Evolutionary conservation across 2,113 vertebrate species (phyloP), one percentile per base, ranked within the genome.

Genomic region (Semicossyphus pulcher): DNA sequence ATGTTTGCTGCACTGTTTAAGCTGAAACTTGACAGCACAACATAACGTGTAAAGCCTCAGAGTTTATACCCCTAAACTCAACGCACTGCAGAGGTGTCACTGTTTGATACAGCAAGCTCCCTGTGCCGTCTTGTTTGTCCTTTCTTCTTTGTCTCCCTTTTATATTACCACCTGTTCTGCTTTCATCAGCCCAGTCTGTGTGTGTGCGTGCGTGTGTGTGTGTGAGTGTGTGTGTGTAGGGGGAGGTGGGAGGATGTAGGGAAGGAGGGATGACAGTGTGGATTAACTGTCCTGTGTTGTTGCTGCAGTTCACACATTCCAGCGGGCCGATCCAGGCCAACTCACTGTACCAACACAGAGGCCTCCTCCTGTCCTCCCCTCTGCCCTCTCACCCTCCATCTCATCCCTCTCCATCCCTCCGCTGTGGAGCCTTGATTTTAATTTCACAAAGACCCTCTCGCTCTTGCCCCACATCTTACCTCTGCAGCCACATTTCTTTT

Each of bases 221-320:
- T n/a, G 73, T 18, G 20, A 49, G 58, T 47, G 71, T 41, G 34
- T 2, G 56, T 34, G 14, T 44, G 7, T n/a, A n/a, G 41, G 41
- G 16, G 41, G 4, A 42, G 14, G 7, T 28, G 39, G 56, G 9
- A 8, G 47, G 80, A 45, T 51, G 78, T 67, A 60, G 48, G 31
- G 72, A 76, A 58, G 80, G 65, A 70, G 41, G 72, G 52, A 58
- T 54, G 78, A 72, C 71, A 56, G 79, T 67, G 58, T 81, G 89
- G 93, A 92, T 93, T 93, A 92, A 90, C 91, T 92, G 89, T 90
- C 61, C 92, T 78, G 77, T 71, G 83, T 86, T 90, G 88, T 92
- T 90, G 85, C 88, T 89, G 85, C 86, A 84, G 86, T 91, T 93
- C 88, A 91, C 88, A 91, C 93, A 93, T 93, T 94, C 91, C 92